Percentiles rank a stretch among this genome's conserved stretches.
Conservation (phyloP, 2,113 vertebrate genomes). For the Camarhynchus parvulus region DNA sequence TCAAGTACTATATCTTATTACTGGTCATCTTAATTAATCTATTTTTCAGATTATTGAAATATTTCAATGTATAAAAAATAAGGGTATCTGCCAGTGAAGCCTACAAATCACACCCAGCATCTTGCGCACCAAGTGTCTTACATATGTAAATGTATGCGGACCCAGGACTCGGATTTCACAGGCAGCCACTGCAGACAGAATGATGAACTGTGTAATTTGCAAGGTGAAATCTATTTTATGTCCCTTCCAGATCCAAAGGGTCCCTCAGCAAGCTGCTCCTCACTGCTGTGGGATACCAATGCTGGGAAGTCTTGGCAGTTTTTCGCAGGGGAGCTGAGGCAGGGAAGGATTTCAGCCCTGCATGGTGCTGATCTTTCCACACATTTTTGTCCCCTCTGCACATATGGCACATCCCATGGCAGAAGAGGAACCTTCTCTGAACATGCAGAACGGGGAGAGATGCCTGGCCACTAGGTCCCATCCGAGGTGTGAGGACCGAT, state of each 20-base stretch:
- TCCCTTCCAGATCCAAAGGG: neutral
- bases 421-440: neutral
- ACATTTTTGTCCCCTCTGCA: neutral
- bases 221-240: conserved; percentile 18
- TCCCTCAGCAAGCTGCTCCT: conserved; percentile 7
- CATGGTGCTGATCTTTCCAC: neutral
- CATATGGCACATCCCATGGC: accelerated
- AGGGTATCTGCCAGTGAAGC: neutral
- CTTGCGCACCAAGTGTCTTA: neutral
- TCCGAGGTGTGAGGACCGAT: neutral
- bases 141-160: conserved; percentile 44
- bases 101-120: conserved; percentile 1
- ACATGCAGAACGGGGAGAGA: accelerated
- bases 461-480: no score
- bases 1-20: neutral
- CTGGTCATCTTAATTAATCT: neutral
- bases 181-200: conserved; percentile 20
- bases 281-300: neutral
- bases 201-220: conserved; percentile 17
- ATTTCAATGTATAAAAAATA: conserved; percentile 4
- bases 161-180: conserved; percentile 16
- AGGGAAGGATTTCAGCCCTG: neutral
- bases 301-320: accelerated
- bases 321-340: neutral
- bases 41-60: conserved; percentile 28